Conservation (phyloP, 2,113 vertebrate genomes). For the Lophura nycthemera region DNA sequence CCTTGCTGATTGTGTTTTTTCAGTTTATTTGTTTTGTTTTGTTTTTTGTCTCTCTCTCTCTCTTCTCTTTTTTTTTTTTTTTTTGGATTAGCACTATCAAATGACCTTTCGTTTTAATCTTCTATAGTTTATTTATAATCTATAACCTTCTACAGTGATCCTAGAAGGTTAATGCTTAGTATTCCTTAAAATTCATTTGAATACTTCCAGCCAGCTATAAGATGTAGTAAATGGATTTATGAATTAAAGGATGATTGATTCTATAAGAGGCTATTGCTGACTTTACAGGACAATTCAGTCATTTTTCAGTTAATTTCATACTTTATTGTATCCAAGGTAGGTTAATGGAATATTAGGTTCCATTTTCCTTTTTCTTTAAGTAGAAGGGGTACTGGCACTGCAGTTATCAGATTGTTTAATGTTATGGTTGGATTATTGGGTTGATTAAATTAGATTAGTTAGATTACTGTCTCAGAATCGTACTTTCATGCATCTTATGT, state of each 20-base stretch:
- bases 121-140: constrained; percentile 8
- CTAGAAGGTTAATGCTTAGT: constrained; percentile 26
- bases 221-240: constrained; percentile 22
- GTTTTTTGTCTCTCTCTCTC: too few relatives aligned
- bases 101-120: constrained; percentile 45
- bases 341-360: constrained; percentile 20
- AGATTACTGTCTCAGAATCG: constrained; percentile 15
- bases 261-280: constrained; percentile 15
- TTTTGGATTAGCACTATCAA: not conserved
- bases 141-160: constrained; percentile 32
- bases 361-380: constrained; percentile 12
- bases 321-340: constrained; percentile 27
- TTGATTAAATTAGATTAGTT: constrained; percentile 41
- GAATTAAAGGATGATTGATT: constrained; percentile 34
- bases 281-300: constrained; percentile 4
- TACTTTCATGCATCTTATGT: not conserved
- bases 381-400: not conserved
- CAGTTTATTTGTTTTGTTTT: not conserved
- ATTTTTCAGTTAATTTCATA: constrained; percentile 38
- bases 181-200: constrained; percentile 46
- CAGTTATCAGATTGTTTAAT: not conserved
- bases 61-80: not conserved
- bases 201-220: constrained; percentile 13
- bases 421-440: constrained; percentile 11
- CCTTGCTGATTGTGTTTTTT: not conserved